Base-by-base conservation (phyloP, 1,140 invertebrate species). In the Drosophila santomea region DNA sequence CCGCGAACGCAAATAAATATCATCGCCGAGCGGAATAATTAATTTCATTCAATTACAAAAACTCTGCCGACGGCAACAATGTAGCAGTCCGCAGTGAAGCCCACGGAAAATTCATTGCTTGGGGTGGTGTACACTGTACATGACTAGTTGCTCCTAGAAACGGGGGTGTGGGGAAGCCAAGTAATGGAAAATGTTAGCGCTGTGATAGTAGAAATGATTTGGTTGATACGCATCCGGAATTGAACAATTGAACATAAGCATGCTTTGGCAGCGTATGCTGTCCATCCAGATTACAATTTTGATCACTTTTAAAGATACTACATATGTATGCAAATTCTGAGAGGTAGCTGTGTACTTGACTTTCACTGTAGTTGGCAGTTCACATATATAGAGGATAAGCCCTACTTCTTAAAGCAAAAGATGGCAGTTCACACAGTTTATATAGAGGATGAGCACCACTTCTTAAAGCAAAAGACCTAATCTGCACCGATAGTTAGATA, bases 111-210 rank as follows among this genome's bases (percentile, higher is more conserved):
- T 32, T 36, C 20, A n/a, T 11, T 25, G 32, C 32, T 41, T 35
- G 48, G 59, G 48, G 15, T 52, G 35, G 52, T 8, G 10, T 11
- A 36, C 8, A 8, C 4, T 8, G 10, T 11, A 36, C 8, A 8
- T 8, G 11, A 10, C 10, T 51, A 3, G n/a, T 5, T 36, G 7
- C 8, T 35, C 14, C n/a, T 20, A 14, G 20, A 17, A 12, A n/a
- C 11, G 36, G 67, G 36, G 67, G 51, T 28, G 45, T 71, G 64
- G 43, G 64, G 68, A 71, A 71, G 68, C 68, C 68, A 58, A 71
- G 36, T 50, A 71, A 41, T 35, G n/a, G 36, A 48, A 64, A 17
- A 32, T 41, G 25, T 25, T 25, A 15, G 12, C 38, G 51, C 12
- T 41, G 12, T 41, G 68, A 71, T 71, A 71, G 36, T 41, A 17